These are phyloP conservation scores for Ciconia maguari DNA, from an alignment of 2,113 vertebrate species.

Conservation along the genomic window DNA sequence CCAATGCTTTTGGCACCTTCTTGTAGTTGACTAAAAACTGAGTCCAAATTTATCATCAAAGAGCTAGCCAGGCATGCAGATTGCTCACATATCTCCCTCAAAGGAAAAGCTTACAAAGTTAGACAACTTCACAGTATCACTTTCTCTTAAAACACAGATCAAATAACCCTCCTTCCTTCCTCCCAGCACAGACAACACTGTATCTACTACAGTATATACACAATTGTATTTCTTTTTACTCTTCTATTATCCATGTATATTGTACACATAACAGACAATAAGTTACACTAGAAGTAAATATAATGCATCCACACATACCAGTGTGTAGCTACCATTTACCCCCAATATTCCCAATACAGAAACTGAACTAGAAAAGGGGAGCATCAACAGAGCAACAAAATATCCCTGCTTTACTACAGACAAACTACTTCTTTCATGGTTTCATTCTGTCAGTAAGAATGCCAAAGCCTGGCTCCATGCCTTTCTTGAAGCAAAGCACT, in stretches of 20 bases:
- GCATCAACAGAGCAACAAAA: not conserved
- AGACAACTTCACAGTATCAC: constrained; percentile 45
- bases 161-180: constrained; percentile 48
- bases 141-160: constrained; percentile 48
- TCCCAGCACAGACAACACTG: constrained; percentile 25
- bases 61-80: constrained; percentile 58
- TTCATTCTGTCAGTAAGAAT: not conserved
- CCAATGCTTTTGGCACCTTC: constrained; percentile 42
- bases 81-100: constrained; percentile 48
- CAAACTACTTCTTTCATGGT: not conserved
- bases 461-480: not conserved
- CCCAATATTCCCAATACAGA: not conserved
- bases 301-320: not conserved
- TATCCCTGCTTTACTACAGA: not conserved
- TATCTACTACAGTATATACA: not conserved
- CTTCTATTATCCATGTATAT: not conserved
- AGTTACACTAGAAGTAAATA: not conserved
- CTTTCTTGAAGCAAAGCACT: constrained; percentile 1
- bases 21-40: constrained; percentile 23
- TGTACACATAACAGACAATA: constrained; percentile 1
- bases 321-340: not conserved
- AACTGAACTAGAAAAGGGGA: not conserved
- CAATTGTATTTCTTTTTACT: constrained; percentile 15
- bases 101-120: constrained; percentile 41
- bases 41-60: constrained; percentile 71